Conservation (phyloP, 2,113 vertebrate genomes). For the Chloroceryle aenea region DNA sequence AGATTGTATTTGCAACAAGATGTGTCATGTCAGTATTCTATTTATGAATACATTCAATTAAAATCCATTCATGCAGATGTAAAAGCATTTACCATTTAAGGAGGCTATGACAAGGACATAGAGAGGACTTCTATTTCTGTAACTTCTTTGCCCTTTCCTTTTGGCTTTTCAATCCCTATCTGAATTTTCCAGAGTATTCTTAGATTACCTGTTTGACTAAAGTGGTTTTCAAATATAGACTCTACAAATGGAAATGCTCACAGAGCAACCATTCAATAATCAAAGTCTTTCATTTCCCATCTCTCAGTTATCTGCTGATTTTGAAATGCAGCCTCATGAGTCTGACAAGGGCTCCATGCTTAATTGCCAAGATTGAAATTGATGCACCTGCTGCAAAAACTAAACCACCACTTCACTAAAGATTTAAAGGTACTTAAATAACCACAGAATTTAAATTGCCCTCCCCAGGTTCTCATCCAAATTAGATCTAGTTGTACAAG, state of each 20-base stretch:
- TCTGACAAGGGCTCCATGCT: neutral
- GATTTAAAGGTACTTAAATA: neutral
- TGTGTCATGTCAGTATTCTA: slow-evolving; percentile 50
- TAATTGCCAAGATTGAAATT: neutral
- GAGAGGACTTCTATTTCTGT: slow-evolving; percentile 33
- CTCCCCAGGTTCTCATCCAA: neutral
- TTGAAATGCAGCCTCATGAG: slow-evolving; percentile 4
- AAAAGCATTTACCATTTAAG: slow-evolving; percentile 30
- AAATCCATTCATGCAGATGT: slow-evolving; percentile 55
- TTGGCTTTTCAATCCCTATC: neutral
- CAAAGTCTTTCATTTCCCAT: slow-evolving; percentile 29
- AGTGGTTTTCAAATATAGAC: slow-evolving; percentile 24
- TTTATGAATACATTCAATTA: slow-evolving; percentile 59
- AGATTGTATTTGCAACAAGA: slow-evolving; percentile 57
- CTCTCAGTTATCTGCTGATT: neutral
- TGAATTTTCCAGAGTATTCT: slow-evolving; percentile 22
- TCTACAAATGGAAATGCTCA: neutral
- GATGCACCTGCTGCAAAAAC: slow-evolving; percentile 7
- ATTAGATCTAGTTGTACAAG: neutral
- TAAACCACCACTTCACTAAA: neutral
- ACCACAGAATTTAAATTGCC: neutral
- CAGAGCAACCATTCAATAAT: slow-evolving; percentile 1
- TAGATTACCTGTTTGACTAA: slow-evolving; percentile 48
- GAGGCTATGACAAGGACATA: neutral
- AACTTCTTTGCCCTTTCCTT: neutral